Conservation (phyloP, 2,113 vertebrate genomes). For the Meleagris gallopavo region DNA sequence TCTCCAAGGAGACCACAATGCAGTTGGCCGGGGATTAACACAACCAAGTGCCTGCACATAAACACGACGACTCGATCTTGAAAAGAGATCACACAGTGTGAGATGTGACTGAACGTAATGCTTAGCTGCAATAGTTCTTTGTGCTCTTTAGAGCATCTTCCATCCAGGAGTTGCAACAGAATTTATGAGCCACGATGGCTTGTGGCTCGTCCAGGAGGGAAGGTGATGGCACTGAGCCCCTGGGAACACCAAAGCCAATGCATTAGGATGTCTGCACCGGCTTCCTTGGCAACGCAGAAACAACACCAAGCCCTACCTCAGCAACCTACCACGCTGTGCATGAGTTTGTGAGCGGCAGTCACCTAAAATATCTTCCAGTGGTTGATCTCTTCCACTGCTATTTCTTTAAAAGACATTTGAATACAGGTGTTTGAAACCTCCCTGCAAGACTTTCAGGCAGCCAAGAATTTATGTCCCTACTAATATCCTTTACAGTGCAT, state of each 20-base stretch:
- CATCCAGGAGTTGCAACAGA: background rate
- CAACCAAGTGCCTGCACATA: background rate
- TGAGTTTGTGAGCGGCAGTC: background rate
- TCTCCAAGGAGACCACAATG: background rate
- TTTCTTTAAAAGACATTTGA: background rate
- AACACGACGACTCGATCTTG: background rate
- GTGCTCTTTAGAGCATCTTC: background rate
- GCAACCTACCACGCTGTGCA: background rate
- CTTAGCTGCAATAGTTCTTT: background rate
- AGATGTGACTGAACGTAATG: background rate
- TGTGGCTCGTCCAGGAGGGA: background rate
- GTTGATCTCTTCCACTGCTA: background rate
- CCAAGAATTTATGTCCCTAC: background rate
- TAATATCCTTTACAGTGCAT: background rate
- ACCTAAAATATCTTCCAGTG: background rate
- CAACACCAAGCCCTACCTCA: background rate
- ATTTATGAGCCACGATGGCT: fast-evolving
- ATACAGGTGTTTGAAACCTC: background rate
- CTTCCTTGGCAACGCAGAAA: background rate
- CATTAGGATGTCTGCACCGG: background rate
- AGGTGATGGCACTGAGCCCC: background rate
- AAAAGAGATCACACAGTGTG: background rate
- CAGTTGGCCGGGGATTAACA: background rate
- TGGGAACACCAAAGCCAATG: background rate
- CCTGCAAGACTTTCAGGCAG: fast-evolving